A percentile compares a stretch with the other conserved stretches of the same genome.
phyloP scores from a whole-genome alignment of 2,888 invertebrate genomes.

The Agrochola lychnidis region DNA sequence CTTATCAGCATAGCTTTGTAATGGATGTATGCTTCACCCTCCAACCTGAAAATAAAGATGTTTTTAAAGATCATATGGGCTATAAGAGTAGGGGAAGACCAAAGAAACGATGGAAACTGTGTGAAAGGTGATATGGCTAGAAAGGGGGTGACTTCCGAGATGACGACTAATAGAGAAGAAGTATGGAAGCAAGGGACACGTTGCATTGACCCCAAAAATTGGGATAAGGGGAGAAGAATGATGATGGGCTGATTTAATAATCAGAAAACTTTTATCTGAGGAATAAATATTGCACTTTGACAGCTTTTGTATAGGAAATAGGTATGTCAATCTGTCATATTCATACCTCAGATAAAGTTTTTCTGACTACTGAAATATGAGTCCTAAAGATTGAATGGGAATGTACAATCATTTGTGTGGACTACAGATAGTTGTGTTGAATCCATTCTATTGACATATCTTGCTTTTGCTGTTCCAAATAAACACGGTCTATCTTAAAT shows the following conservation, averaged over 20 bases:
- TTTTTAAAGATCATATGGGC: not conserved
- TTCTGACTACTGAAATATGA: not conserved
- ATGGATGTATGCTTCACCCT: slow-evolving; percentile 98
- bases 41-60: slow-evolving; percentile 92
- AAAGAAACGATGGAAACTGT: too few species aligned
- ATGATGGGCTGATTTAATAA: not conserved
- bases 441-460: not conserved
- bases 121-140: too few species aligned
- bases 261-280: not conserved
- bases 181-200: too few species aligned
- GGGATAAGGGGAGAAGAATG: too few species aligned
- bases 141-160: too few species aligned
- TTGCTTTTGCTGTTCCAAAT: not conserved
- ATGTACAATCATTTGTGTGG: not conserved
- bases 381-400: not conserved
- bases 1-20: slow-evolving; percentile 99
- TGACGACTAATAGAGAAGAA: too few species aligned
- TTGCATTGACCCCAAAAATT: too few species aligned
- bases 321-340: not conserved
- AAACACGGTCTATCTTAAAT: not conserved
- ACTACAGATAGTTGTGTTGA: not conserved
- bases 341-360: too few species aligned
- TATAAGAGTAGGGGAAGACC: too few species aligned
- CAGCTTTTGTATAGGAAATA: not conserved
- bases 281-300: not conserved